Conservation (phyloP, 2,888 invertebrate species). For the Eremobia ochroleuca region DNA sequence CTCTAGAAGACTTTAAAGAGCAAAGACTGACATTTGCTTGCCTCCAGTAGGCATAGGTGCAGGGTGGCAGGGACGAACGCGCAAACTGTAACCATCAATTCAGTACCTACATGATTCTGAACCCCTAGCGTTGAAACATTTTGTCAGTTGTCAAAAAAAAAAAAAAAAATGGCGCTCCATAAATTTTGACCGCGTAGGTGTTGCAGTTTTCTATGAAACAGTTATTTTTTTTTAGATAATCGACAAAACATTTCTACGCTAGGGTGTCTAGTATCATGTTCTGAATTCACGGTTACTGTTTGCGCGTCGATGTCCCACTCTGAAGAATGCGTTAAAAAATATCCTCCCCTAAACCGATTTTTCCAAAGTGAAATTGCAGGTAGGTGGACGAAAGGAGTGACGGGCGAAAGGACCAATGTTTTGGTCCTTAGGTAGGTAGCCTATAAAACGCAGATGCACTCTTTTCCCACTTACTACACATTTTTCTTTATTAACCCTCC, state of each 20-base stretch:
- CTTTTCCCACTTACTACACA: background rate
- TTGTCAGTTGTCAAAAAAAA: no score
- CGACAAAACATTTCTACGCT: no score
- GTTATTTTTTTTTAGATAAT: no score
- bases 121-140: no score
- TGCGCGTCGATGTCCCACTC: background rate
- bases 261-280: background rate
- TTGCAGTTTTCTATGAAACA: no score
- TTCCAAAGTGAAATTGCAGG: background rate
- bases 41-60: background rate
- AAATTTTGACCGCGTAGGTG: no score
- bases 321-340: background rate
- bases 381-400: background rate
- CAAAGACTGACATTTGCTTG: background rate
- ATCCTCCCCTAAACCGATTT: background rate
- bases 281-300: background rate
- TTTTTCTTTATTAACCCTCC: conserved; percentile 31
- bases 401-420: background rate
- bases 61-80: background rate
- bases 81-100: background rate
- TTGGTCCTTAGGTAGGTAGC: background rate
- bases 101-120: background rate
- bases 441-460: background rate
- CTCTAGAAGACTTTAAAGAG: background rate
- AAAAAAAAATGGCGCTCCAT: no score